phyloP scores from a whole-genome alignment of 2,113 vertebrate genomes.

The Crotalus helleri region DNA sequence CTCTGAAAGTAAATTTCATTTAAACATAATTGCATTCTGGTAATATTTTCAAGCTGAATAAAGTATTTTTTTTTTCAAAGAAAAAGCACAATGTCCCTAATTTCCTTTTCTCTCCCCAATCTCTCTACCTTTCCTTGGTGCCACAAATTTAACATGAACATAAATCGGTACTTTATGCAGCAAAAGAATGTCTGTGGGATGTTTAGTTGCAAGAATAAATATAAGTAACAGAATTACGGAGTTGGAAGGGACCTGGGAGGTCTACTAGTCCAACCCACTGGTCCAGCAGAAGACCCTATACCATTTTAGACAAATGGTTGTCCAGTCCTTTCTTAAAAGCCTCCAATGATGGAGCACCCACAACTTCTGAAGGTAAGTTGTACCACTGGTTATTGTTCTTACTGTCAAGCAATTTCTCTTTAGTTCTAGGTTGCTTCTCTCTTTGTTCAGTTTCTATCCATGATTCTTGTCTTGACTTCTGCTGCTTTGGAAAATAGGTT shows the following conservation, averaged over 20 bases:
- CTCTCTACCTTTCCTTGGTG: neutral
- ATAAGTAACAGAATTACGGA: no score
- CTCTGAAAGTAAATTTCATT: neutral
- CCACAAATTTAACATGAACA: neutral
- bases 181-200: neutral
- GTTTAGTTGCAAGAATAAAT: neutral
- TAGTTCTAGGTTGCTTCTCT: neutral
- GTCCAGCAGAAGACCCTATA: neutral
- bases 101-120: neutral
- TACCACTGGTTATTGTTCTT: neutral
- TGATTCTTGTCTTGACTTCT: neutral
- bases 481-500: neutral
- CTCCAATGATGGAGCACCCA: neutral
- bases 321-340: neutral
- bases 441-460: neutral
- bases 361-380: neutral
- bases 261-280: neutral
- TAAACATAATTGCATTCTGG: neutral
- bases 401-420: neutral
- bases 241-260: no score
- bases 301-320: neutral
- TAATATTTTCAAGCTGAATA: neutral
- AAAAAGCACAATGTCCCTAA: neutral
- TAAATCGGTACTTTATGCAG: neutral
- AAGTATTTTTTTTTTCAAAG: neutral